A percentile compares a stretch with the other conserved stretches of the same genome.
These are phyloP conservation scores for Albula goreensis DNA, from an alignment of 2,113 vertebrate genomes.

Conservation along the genomic window DNA sequence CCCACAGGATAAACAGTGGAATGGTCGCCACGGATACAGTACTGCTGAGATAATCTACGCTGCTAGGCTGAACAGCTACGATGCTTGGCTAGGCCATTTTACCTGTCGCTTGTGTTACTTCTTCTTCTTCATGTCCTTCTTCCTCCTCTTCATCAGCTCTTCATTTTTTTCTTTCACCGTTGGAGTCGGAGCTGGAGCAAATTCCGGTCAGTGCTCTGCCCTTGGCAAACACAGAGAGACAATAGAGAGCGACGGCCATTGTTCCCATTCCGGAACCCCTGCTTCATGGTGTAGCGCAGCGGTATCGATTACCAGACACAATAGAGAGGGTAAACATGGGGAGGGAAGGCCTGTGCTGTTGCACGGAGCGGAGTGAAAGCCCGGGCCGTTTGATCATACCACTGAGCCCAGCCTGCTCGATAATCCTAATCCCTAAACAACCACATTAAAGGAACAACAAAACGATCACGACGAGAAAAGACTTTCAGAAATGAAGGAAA, in stretches of 20 bases:
- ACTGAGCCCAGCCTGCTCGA: too few species aligned
- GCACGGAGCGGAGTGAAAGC: background rate
- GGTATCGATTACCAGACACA: background rate
- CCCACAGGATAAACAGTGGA: too few species aligned
- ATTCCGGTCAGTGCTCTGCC: background rate
- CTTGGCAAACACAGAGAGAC: background rate
- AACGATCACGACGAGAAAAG: too few species aligned
- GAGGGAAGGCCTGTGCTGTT: background rate
- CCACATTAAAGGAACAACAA: too few species aligned
- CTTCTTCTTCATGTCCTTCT: slow-evolving; percentile 25
- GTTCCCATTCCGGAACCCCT: background rate
- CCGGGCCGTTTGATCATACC: background rate
- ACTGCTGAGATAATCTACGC: too few species aligned
- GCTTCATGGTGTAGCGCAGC: background rate
- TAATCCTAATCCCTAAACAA: too few species aligned
- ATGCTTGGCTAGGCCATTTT: too few species aligned
- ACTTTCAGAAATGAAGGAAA: too few species aligned
- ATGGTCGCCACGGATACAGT: too few species aligned
- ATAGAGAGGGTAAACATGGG: background rate
- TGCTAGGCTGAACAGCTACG: too few species aligned
- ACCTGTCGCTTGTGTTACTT: too few species aligned
- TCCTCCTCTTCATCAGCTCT: slow-evolving; percentile 19
- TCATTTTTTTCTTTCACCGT: slow-evolving; percentile 21
- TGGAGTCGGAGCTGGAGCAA: background rate
- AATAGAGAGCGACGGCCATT: background rate